Percentiles rank a stretch among this genome's conserved stretches.
These are phyloP conservation scores for Cryptops parisi DNA, from an alignment of 2,888 invertebrate species.

Conservation along the genomic window DNA sequence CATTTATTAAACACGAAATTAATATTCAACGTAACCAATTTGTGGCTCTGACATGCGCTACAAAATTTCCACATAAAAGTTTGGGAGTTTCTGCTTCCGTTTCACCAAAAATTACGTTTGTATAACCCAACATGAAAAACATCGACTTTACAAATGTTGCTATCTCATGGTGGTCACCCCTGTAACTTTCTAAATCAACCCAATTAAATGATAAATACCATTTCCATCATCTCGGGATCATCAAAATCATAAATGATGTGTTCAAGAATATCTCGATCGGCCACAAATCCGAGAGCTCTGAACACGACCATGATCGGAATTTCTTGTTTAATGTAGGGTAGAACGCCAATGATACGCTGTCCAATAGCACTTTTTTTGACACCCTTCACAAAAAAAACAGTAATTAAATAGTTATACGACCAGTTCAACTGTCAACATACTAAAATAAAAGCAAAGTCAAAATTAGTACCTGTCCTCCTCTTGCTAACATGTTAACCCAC, in stretches of 20 bases:
- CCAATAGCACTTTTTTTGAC: constrained; percentile 99
- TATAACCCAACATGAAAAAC: too few species aligned
- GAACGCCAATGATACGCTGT: constrained; percentile 90
- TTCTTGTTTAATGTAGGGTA: constrained; percentile 98
- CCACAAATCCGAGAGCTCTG: constrained; percentile 96
- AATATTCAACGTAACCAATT: neutral
- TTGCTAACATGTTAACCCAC: constrained; percentile 99
- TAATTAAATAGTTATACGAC: constrained; percentile 16
- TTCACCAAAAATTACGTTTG: too few species aligned
- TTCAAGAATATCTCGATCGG: constrained; percentile 96
- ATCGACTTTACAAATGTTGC: too few species aligned
- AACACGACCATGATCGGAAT: constrained; percentile 99
- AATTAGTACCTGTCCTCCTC: constrained; percentile 60
- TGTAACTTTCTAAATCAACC: neutral
- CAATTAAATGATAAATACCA: constrained; percentile 43
- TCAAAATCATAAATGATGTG: constrained; percentile 99
- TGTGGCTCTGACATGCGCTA: too few species aligned
- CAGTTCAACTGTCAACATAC: constrained; percentile 6
- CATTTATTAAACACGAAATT: constrained; percentile 3
- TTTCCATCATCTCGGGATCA: constrained; percentile 99
- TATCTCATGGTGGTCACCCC: neutral
- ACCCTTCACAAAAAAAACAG: constrained; percentile 47
- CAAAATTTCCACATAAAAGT: too few species aligned
- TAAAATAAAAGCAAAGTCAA: neutral
- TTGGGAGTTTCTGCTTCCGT: too few species aligned